phyloP scores from a whole-genome alignment of 2,113 vertebrate genomes.

The Echinops telfairi region DNA sequence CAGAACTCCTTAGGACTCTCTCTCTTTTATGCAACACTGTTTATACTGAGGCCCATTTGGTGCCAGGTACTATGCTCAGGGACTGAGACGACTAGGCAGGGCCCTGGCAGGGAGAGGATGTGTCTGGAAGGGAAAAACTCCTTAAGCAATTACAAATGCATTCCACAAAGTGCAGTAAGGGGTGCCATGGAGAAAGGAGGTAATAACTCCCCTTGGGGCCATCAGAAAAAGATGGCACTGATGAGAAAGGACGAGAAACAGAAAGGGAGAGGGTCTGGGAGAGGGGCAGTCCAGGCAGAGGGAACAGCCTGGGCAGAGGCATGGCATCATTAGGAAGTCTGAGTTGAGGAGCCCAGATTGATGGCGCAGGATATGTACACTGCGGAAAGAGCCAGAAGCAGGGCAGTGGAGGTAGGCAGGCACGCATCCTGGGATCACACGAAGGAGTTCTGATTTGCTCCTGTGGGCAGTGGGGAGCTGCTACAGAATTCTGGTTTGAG shows the following conservation, averaged over 20 bases:
- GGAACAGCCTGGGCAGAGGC: neutral
- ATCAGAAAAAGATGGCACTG: neutral
- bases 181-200: neutral
- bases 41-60: constrained; percentile 12
- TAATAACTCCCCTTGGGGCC: neutral
- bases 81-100: neutral
- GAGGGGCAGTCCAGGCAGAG: neutral
- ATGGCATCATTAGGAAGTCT: neutral
- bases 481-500: neutral
- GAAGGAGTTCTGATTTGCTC: neutral
- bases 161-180: neutral
- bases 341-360: neutral
- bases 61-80: neutral
- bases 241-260: neutral
- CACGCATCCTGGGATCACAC: neutral
- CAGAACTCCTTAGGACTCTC: neutral
- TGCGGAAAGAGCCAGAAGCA: neutral
- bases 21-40: neutral
- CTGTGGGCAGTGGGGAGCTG: neutral
- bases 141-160: neutral
- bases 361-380: rapidly evolving
- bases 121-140: neutral
- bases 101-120: neutral
- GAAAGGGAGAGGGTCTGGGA: neutral
- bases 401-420: neutral